Evolutionary conservation across 2,797 vertebrate genomes (phyloP).

Genomic region (Setipinna tenuifilis): DNA sequence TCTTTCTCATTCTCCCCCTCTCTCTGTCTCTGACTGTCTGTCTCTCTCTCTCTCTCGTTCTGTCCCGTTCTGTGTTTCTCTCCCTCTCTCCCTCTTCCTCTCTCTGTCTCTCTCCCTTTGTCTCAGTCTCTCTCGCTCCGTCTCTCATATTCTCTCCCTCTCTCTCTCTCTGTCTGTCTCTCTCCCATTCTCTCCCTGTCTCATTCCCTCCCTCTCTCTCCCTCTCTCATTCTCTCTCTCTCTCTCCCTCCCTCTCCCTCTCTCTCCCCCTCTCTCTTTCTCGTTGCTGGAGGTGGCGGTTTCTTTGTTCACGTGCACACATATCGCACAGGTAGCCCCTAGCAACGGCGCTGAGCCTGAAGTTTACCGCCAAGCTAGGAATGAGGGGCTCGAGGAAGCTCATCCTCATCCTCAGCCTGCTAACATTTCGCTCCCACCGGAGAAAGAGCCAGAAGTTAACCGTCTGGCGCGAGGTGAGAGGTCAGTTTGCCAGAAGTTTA

Average conservation of each 20-base stretch:
- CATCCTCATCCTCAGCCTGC: not conserved
- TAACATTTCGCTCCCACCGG: not conserved
- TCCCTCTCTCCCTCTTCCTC: not conserved
- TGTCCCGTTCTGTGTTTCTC: not conserved
- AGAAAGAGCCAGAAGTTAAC: not conserved
- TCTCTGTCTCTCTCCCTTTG: not conserved
- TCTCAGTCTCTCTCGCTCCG: no score
- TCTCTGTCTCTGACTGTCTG: not conserved
- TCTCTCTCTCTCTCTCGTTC: not conserved
- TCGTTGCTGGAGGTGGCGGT: not conserved
- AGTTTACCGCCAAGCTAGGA: not conserved
- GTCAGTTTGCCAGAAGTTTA: constrained; percentile 75
- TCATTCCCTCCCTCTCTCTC: not conserved
- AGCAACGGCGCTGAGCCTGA: not conserved
- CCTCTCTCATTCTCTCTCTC: not conserved
- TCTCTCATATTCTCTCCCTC: not conserved
- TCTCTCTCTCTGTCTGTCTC: not conserved
- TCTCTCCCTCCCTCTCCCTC: not conserved
- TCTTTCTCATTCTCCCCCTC: no score
- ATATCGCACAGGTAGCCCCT: not conserved
- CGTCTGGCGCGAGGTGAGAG: constrained; percentile 68
- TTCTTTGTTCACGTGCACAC: not conserved
- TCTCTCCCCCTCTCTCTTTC: not conserved
- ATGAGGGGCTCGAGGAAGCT: not conserved
- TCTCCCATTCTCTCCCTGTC: not conserved